These are phyloP conservation scores for Eurypyga helias DNA, from an alignment of 2,113 vertebrate species.

Conservation along the genomic window DNA sequence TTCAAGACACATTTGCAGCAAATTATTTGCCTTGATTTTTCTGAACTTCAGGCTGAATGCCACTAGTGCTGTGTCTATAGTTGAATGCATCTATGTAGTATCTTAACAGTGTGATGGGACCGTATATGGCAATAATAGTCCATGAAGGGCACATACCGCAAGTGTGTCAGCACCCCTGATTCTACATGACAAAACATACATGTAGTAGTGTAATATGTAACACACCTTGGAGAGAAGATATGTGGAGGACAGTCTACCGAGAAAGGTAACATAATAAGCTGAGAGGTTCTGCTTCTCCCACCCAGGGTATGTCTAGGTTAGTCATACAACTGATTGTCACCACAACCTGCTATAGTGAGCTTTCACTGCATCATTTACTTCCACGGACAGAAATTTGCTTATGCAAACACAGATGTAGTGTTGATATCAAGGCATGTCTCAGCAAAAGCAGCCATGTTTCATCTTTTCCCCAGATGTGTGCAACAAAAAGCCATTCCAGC, in stretches of 20 bases:
- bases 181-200: rapidly evolving
- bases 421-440: neutral
- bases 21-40: neutral
- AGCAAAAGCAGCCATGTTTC: neutral
- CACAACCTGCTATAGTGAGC: neutral
- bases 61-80: neutral
- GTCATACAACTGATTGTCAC: neutral
- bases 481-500: neutral
- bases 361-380: neutral
- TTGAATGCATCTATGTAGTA: neutral
- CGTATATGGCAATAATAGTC: neutral
- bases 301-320: neutral
- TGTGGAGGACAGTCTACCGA: neutral
- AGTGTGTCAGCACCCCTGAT: neutral
- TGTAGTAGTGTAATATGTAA: neutral
- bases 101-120: neutral
- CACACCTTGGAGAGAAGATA: neutral
- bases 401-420: neutral
- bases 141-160: neutral
- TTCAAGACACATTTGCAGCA: neutral
- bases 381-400: neutral
- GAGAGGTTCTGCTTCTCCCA: neutral
- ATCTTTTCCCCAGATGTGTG: rapidly evolving
- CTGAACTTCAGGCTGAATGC: neutral
- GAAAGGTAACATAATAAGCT: neutral